phyloP scores from a whole-genome alignment of 1,140 invertebrate species.

The Ectropis grisescens region DNA sequence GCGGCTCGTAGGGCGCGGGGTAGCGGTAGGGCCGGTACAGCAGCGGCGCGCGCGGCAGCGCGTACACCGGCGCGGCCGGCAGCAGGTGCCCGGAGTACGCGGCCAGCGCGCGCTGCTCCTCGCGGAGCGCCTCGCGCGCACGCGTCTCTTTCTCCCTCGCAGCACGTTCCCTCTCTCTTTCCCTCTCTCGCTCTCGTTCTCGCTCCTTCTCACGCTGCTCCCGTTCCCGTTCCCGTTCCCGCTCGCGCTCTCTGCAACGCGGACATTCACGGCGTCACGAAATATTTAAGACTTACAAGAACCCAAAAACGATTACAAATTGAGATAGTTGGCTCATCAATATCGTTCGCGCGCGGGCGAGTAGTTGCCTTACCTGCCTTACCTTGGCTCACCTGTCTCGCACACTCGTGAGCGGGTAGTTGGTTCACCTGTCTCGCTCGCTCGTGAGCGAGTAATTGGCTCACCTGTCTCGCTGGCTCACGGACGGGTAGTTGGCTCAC shows the following conservation, averaged over 20 bases:
- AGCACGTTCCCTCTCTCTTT: constrained; percentile 14
- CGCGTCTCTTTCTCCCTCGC: constrained; percentile 43
- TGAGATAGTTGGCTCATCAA: too few relatives aligned
- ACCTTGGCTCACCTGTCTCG: too few relatives aligned
- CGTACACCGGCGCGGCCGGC: constrained; percentile 27
- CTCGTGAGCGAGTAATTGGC: too few relatives aligned
- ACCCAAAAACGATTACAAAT: too few relatives aligned
- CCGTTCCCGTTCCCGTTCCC: constrained; percentile 37
- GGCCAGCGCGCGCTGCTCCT: constrained; percentile 26
- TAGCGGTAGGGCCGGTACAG: constrained; percentile 33
- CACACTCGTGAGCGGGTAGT: too few relatives aligned
- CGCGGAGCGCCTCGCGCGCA: constrained; percentile 39
- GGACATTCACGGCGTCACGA: background rate
- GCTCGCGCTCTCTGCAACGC: constrained; percentile 43
- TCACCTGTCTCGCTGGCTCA: too few relatives aligned
- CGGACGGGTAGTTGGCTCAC: too few relatives aligned
- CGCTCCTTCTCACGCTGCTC: constrained; percentile 43
- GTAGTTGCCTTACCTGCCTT: too few relatives aligned
- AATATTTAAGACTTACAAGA: too few relatives aligned
- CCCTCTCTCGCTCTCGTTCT: constrained; percentile 31
- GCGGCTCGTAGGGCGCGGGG: constrained; percentile 11
- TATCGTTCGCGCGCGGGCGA: too few relatives aligned
- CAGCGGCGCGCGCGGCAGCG: constrained; percentile 33
- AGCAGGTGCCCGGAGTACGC: constrained; percentile 22
- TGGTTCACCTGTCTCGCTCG: too few relatives aligned